Evolutionary conservation across 2,888 invertebrate species (phyloP).

Genomic region (Pedicia rivosa): DNA sequence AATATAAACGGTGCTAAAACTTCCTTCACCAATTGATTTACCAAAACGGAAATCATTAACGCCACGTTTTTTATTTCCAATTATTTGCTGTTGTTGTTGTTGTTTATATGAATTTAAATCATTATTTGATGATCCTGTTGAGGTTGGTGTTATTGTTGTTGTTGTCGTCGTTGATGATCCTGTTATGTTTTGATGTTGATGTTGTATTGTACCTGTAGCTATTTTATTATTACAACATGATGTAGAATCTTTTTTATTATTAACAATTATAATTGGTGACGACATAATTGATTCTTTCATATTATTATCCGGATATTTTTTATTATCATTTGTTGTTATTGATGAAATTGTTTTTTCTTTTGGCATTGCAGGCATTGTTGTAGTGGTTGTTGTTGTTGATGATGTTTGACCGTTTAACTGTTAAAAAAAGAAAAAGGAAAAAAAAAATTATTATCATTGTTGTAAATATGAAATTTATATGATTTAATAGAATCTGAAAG

Average conservation of each 20-base stretch:
- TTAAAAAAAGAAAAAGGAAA: conserved; percentile 10
- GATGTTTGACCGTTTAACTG: conserved; percentile 22
- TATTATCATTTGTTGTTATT: conserved; percentile 24
- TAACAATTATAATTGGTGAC: conserved; percentile 13
- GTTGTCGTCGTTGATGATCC: conserved; percentile 4
- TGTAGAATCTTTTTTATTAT: conserved; percentile 4
- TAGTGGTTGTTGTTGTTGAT: conserved; percentile 27
- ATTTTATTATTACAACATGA: background rate
- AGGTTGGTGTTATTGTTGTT: conserved; percentile 1
- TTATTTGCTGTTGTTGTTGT: background rate
- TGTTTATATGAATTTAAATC: background rate
- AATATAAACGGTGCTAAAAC: conserved; percentile 89
- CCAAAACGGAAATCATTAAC: conserved; percentile 90
- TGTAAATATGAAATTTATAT: too few species aligned
- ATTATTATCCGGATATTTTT: conserved; percentile 19
- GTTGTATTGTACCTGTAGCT: conserved; percentile 1
- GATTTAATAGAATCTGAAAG: too few species aligned
- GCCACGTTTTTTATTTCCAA: conserved; percentile 39
- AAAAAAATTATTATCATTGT: conserved; percentile 1
- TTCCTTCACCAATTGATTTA: conserved; percentile 91
- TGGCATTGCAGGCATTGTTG: conserved; percentile 31
- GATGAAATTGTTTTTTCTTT: conserved; percentile 27
- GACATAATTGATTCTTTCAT: conserved; percentile 19
- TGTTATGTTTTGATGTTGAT: background rate
- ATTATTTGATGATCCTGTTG: conserved; percentile 2